Evolutionary conservation across 1,140 invertebrate species (phyloP), one percentile per base, ranked within the genome.

Genomic region (Triops cancriformis): DNA sequence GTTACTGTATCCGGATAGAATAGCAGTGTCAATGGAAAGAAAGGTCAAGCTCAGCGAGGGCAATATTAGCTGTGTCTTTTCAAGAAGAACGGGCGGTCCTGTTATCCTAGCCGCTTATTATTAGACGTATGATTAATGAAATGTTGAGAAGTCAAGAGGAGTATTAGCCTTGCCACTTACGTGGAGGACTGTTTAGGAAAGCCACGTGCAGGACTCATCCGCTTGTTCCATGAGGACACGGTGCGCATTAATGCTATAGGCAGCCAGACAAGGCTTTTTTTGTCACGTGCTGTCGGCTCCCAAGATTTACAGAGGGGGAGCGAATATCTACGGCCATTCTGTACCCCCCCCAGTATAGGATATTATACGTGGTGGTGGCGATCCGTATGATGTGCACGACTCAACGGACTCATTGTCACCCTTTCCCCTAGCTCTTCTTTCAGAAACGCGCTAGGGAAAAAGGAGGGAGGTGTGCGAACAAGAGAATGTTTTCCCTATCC

Each of bases 331-430:
- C 14, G 23, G 43, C 51, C 18, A 64, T 5, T 64, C 18, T 64
- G 51, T 64, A 64, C 51, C 51, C 51, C 51, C 51, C 51, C 51
- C 18, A 14, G 51, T 64, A n/a, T 64, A 14, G 51, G 23, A 23
- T 64, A 64, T 64, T 64, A 64, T 64, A 64, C 51, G 51, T 64
- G 51, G 51, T 64, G 51, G 51, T 64, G 51, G 51, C 51, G 51
- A 64, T 64, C 51, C 51, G 51, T 64, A 64, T 64, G 51, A 64
- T 64, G 51, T 64, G 51, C 51, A 64, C 51, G 51, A 64, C 23
- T 64, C 51, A 64, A 64, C 51, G 51, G 51, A 23, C 51, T 64
- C 51, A 64, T 64, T 64, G 51, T 64, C 51, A 64, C 51, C 51
- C 51, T 64, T 64, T 64, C 23, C 51, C 23, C 51, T 23, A 18